Conservation (phyloP, 2,113 vertebrate genomes). For the Plecotus auritus region DNA sequence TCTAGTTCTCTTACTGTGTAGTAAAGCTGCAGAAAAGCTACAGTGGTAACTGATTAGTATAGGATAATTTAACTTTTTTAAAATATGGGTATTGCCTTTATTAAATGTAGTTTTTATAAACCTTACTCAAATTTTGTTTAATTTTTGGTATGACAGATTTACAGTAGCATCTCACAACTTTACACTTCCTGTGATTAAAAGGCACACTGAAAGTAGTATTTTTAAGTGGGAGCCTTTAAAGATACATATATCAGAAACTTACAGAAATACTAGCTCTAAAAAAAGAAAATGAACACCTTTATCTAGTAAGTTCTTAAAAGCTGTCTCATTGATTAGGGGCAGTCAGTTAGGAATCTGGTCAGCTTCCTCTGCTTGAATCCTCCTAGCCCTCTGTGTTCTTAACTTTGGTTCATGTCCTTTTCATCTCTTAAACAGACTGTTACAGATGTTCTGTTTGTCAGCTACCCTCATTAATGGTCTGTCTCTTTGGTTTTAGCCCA, state of each 20-base stretch:
- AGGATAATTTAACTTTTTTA: background rate
- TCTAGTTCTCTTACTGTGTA: background rate
- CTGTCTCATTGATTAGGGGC: background rate
- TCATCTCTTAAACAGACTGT: background rate
- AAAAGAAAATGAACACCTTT: background rate
- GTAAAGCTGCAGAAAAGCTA: background rate
- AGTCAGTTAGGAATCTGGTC: background rate
- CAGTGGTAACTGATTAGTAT: background rate
- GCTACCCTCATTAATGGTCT: background rate
- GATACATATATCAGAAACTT: background rate
- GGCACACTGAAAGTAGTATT: background rate
- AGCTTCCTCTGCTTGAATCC: background rate
- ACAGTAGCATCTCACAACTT: background rate
- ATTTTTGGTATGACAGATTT: background rate
- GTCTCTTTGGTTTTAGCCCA: background rate
- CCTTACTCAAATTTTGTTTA: conserved; percentile 4
- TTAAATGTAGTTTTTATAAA: conserved; percentile 16
- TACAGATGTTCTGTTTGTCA: background rate
- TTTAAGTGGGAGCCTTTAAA: background rate
- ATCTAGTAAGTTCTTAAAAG: background rate
- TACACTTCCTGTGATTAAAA: background rate
- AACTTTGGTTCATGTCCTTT: background rate
- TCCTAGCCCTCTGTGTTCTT: background rate
- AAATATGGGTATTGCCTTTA: background rate
- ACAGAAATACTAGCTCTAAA: background rate